Conservation (phyloP, 2,888 invertebrate species). For the Agriopis aurantiaria region DNA sequence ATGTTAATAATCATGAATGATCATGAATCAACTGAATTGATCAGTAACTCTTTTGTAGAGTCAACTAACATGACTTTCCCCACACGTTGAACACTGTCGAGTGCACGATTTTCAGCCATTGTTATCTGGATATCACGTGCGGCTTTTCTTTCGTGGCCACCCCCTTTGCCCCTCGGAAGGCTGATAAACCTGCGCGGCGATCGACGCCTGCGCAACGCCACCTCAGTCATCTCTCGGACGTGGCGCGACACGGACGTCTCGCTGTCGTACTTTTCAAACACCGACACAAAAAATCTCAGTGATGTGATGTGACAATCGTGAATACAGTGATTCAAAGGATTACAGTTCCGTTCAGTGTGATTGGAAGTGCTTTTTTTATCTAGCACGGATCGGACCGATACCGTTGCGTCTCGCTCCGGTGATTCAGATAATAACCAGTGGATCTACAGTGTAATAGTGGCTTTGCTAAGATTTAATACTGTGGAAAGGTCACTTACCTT, state of each 20-base stretch:
- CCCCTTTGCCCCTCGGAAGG: constrained; percentile 73
- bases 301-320: constrained; percentile 58
- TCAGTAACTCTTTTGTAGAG: not conserved
- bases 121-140: constrained; percentile 78
- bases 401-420: constrained; percentile 81
- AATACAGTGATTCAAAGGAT: constrained; percentile 47
- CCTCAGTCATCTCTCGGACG: constrained; percentile 73
- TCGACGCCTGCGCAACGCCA: constrained; percentile 76
- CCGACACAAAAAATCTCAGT: constrained; percentile 55
- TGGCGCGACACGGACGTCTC: constrained; percentile 63
- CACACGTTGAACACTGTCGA: constrained; percentile 37
- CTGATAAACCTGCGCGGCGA: constrained; percentile 74
- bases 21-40: not conserved
- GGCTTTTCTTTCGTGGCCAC: constrained; percentile 72
- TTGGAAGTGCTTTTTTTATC: constrained; percentile 52
- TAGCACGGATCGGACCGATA: constrained; percentile 66
- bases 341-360: constrained; percentile 47
- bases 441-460: constrained; percentile 79
- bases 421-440: constrained; percentile 80
- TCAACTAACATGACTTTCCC: constrained; percentile 34
- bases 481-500: constrained; percentile 84
- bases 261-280: constrained; percentile 40
- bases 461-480: constrained; percentile 78
- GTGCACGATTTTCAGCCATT: constrained; percentile 60
- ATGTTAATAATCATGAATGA: too few species aligned